These are phyloP conservation scores for Odocoileus hemionus DNA, from an alignment of 2,113 vertebrate genomes.

Conservation along the genomic window DNA sequence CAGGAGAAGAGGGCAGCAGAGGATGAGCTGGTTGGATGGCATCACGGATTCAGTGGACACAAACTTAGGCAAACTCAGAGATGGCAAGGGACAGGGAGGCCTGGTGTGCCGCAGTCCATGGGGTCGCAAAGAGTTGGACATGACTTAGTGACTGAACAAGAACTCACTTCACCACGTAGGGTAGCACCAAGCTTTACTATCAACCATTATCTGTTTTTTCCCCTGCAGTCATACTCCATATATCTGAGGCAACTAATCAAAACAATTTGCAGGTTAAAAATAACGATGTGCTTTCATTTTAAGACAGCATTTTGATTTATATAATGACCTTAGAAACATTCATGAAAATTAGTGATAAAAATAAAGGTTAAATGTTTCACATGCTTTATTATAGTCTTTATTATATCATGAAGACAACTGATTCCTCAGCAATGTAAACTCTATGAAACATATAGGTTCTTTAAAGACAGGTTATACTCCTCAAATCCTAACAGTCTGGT, in stretches of 20 bases:
- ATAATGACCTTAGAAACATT: background rate
- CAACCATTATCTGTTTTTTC: background rate
- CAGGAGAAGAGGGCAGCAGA: background rate
- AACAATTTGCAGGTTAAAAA: constrained; percentile 21
- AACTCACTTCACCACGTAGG: background rate
- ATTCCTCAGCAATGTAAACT: background rate
- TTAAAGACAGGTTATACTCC: background rate
- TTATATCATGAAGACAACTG: background rate
- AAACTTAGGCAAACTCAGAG: background rate
- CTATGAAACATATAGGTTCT: background rate
- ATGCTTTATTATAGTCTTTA: background rate
- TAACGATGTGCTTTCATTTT: constrained; percentile 18
- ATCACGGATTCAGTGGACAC: background rate
- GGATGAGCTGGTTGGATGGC: background rate
- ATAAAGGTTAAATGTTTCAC: background rate
- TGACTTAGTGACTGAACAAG: background rate
- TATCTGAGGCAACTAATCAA: background rate
- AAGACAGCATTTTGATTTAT: constrained; percentile 4
- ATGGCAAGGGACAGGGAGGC: background rate
- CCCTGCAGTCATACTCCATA: background rate
- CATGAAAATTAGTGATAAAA: constrained; percentile 37
- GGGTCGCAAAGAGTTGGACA: background rate
- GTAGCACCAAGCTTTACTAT: background rate
- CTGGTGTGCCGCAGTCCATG: background rate
- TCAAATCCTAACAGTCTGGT: background rate